phyloP scores from a whole-genome alignment of 2,888 invertebrate species.

The Machimus rusticus region DNA sequence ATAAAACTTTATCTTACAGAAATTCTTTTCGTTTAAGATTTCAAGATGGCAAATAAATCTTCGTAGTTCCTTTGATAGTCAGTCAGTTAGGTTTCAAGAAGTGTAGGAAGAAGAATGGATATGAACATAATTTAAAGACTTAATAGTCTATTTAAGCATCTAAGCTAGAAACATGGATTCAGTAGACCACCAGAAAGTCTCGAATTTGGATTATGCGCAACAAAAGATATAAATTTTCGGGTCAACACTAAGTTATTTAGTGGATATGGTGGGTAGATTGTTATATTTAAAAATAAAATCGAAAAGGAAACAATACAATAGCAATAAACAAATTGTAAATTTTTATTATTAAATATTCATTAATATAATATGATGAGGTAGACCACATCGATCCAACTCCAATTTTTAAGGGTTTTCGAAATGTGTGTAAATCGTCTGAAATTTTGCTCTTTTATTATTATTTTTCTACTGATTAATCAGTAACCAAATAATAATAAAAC shows the following conservation, averaged over 20 bases:
- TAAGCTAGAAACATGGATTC: neutral
- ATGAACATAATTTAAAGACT: neutral
- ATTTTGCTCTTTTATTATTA: too few species aligned
- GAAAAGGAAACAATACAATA: too few species aligned
- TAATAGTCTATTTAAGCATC: neutral
- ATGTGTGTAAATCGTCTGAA: too few species aligned
- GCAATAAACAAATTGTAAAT: too few species aligned
- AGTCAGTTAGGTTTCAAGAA: neutral
- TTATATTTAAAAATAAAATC: too few species aligned
- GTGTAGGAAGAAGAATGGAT: neutral
- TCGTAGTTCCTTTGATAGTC: neutral
- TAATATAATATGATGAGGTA: too few species aligned
- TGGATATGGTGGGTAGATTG: neutral
- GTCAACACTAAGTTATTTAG: neutral
- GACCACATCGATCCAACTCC: too few species aligned
- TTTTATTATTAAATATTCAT: too few species aligned
- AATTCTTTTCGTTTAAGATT: neutral
- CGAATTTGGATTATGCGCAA: neutral
- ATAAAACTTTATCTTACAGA: neutral
- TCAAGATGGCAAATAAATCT: neutral
- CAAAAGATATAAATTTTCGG: neutral
- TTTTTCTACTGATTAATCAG: neutral
- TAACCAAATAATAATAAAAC: neutral
- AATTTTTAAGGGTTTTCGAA: too few species aligned
- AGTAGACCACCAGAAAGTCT: neutral